Evolutionary conservation across 2,888 invertebrate genomes (phyloP), one percentile per base, ranked within the genome.

Genomic region (Sminthurides aquaticus): DNA sequence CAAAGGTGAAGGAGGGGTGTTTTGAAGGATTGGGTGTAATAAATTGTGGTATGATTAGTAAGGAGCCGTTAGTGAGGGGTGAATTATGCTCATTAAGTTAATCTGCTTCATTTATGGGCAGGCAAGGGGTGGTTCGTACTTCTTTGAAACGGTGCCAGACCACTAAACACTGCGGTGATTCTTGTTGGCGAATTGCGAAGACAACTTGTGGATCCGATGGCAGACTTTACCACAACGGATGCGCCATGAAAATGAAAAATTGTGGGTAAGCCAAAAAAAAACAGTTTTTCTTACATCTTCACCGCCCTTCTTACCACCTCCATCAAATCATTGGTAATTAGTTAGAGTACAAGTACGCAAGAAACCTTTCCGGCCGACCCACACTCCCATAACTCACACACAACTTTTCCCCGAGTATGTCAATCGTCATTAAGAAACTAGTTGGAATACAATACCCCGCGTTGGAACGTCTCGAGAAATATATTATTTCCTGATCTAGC

Each of bases 171-270:
- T 93, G 92, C 78, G 85, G 91, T 27, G 92, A 93, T 78, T 89
- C 90, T 1, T 93, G 92, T 78, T 91, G 91, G 91, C 84, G 91
- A 52, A 90, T 90, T 22, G 90, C 91, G 56, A 84, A 90, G 72
- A 91, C 91, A 2, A 91, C 91, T 5, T 93, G 93, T 76, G 93
- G 91, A 1, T 91, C 91, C 11, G 92, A 93, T 77, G 91, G 91
- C 0, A 87, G 90, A 73, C 83, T 93, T 55, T 93, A 93, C 79
- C 86, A 90, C 54, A 92, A 91, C 79, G 89, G 90, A 60, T 93
- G 92, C 77, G 85, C 90, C 76, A 92, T 93, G 92, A 90, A 90
- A 78, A 86, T 90, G 48, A 90, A 91, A 76, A 93, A 93, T 78
- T 93, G 93, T 80, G 93, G 93, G 89, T 89, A 79, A 79, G 80